phyloP scores from a whole-genome alignment of 2,888 invertebrate genomes.

The Hemithea aestivaria region DNA sequence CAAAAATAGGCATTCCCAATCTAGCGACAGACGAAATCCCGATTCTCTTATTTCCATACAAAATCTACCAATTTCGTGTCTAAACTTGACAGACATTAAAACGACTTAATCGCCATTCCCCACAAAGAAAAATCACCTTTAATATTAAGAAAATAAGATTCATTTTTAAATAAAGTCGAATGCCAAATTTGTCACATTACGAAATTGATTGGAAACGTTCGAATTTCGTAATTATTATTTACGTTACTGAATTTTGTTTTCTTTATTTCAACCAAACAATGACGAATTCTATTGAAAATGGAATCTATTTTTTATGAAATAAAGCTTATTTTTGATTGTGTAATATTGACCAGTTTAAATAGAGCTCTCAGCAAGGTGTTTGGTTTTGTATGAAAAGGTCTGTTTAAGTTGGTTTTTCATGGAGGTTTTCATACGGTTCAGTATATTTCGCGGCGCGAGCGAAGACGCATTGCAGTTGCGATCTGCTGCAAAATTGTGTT shows the following conservation, averaged over 20 bases:
- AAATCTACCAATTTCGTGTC: slow-evolving; percentile 20
- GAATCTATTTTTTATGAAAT: slow-evolving; percentile 2
- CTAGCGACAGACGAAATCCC: slow-evolving; percentile 15
- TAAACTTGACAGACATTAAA: slow-evolving; percentile 20
- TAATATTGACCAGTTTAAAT: slow-evolving; percentile 2
- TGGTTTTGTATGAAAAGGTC: slow-evolving; percentile 19
- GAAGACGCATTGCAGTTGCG: slow-evolving; percentile 41
- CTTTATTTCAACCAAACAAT: slow-evolving; percentile 11
- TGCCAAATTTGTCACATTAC: background rate
- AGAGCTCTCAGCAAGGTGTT: slow-evolving; percentile 5
- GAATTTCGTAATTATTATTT: slow-evolving; percentile 27
- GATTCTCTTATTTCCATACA: slow-evolving; percentile 17
- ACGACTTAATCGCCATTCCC: slow-evolving; percentile 8
- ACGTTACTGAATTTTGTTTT: slow-evolving; percentile 18
- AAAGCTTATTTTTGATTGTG: slow-evolving; percentile 16
- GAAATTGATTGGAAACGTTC: slow-evolving; percentile 10
- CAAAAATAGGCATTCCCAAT: slow-evolving; percentile 28
- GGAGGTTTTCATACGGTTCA: slow-evolving; percentile 44
- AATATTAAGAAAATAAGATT: background rate
- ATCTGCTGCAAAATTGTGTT: too few relatives aligned
- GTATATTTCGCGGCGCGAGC: slow-evolving; percentile 39
- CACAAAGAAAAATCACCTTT: slow-evolving; percentile 11
- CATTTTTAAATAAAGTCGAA: background rate
- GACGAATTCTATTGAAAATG: slow-evolving; percentile 3
- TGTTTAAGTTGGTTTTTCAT: slow-evolving; percentile 28